Percentiles rank a stretch among this genome's conserved stretches.
phyloP scores from a whole-genome alignment of 1,140 invertebrate species.

The Plectrocnemia conspersa region DNA sequence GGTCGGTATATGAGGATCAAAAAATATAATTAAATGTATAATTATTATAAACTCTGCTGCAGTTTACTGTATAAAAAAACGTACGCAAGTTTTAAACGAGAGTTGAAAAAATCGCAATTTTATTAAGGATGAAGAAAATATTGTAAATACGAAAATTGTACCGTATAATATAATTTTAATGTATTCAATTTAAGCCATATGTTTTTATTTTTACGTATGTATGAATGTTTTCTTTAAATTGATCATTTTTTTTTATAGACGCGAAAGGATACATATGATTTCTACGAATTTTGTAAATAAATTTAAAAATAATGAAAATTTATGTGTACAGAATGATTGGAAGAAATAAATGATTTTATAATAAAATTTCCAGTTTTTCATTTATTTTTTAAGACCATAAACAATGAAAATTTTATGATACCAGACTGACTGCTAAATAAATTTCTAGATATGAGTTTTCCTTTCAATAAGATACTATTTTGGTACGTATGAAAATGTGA shows the following conservation, averaged over 20 bases:
- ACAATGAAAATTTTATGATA: too few relatives aligned
- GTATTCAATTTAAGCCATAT: conserved; percentile 33
- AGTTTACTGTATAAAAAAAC: too few relatives aligned
- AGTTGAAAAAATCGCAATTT: conserved; percentile 26
- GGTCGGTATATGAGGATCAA: too few relatives aligned
- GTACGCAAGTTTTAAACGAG: too few relatives aligned
- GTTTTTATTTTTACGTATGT: conserved; percentile 27
- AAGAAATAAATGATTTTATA: conserved; percentile 36
- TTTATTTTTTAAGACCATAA: conserved; percentile 14
- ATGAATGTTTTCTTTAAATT: conserved; percentile 14
- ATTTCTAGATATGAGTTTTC: too few relatives aligned
- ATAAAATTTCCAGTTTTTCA: conserved; percentile 26
- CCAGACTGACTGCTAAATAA: too few relatives aligned
- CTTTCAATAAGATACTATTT: too few relatives aligned
- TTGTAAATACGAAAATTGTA: conserved; percentile 28
- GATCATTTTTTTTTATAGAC: conserved; percentile 27
- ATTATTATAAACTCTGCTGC: too few relatives aligned
- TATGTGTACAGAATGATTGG: conserved; percentile 36
- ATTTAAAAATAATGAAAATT: conserved; percentile 30
- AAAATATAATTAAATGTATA: too few relatives aligned
- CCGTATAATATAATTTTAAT: too few relatives aligned
- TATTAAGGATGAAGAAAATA: conserved; percentile 13
- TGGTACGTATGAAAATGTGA: too few relatives aligned
- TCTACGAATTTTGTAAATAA: conserved; percentile 33
- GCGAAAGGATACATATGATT: conserved; percentile 25